Evolutionary conservation across 1,140 invertebrate genomes (phyloP), one percentile per base, ranked within the genome.

Genomic region (Tachypleus tridentatus): DNA sequence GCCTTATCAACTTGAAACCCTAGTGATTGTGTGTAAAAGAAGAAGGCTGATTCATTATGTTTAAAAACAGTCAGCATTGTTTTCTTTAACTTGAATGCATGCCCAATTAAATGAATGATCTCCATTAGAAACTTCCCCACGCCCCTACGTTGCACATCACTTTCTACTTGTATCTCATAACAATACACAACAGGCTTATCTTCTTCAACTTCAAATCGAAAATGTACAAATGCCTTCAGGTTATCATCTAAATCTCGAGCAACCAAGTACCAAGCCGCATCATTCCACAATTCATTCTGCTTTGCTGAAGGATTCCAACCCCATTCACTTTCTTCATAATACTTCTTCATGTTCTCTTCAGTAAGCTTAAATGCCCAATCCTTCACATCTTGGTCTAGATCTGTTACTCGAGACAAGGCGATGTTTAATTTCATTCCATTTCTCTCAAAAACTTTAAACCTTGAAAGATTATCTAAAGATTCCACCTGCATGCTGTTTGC

Each of bases 61-160:
- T 77, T 79, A 56, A 80, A 78, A 5, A 76, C 74, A 57, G 79
- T 81, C 60, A 80, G 68, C 71, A 80, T 74, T 4, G 80, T 75
- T 73, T 80, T 80, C 49, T 73, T 67, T 74, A 80, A 76, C 57
- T 77, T 76, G 62, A 73, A 79, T 73, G 78, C 51, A 48, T 51
- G 49, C 54, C 62, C 70, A 4, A 73, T 10, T 49, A 58, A 51
- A 8, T 60, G 10, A 9, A 73, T 53, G 3, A 71, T 59, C n/a
- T 63, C 54, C 70, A 73, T 73, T 48, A 71, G 48, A 60, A 61
- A 64, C 8, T 11, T 58, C 49, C 72, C 72, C 11, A 73, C 49
- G 49, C 72, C 72, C 61, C 66, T 64, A 47, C 70, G 51, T 57
- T 68, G 72, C 65, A 66, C 56, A 0, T 58, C 50, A 11, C 52